Conservation (phyloP, 1,140 invertebrate species). For the Amphibalanus amphitrite region DNA sequence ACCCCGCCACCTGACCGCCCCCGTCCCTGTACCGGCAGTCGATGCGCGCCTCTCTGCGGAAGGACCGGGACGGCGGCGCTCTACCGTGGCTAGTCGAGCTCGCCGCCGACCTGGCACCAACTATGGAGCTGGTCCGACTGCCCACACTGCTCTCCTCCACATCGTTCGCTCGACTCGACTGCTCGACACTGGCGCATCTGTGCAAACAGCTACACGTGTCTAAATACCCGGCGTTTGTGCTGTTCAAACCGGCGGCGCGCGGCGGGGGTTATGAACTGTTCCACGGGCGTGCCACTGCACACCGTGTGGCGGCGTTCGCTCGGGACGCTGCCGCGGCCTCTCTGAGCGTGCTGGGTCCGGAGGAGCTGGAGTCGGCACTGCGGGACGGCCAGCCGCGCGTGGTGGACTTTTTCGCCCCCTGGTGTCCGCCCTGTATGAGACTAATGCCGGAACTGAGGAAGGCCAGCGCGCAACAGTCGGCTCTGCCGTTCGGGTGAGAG, state of each 20-base stretch:
- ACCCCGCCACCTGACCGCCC: too few relatives aligned
- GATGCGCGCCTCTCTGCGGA: background rate
- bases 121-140: background rate
- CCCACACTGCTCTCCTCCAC: background rate
- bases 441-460: constrained; percentile 52
- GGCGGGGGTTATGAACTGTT: constrained; percentile 43
- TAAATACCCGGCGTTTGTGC: constrained; percentile 48
- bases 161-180: constrained; percentile 39
- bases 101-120: background rate
- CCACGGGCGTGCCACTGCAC: constrained; percentile 42
- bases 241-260: constrained; percentile 37
- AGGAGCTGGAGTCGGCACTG: constrained; percentile 35
- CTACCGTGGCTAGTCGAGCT: background rate
- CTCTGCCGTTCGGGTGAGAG: constrained; percentile 1
- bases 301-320: constrained; percentile 49
- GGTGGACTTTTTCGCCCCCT: constrained; percentile 63
- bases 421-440: constrained; percentile 63
- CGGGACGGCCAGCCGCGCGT: constrained; percentile 34
- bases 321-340: constrained; percentile 39
- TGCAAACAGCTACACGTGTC: constrained; percentile 37
- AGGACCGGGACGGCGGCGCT: too few relatives aligned
- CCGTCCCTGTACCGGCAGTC: background rate
- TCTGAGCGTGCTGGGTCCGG: constrained; percentile 40
- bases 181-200: constrained; percentile 31
- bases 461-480: constrained; percentile 12